Evolutionary conservation across 2,888 invertebrate genomes (phyloP), one percentile per base, ranked within the genome.

Genomic region (Actias luna): DNA sequence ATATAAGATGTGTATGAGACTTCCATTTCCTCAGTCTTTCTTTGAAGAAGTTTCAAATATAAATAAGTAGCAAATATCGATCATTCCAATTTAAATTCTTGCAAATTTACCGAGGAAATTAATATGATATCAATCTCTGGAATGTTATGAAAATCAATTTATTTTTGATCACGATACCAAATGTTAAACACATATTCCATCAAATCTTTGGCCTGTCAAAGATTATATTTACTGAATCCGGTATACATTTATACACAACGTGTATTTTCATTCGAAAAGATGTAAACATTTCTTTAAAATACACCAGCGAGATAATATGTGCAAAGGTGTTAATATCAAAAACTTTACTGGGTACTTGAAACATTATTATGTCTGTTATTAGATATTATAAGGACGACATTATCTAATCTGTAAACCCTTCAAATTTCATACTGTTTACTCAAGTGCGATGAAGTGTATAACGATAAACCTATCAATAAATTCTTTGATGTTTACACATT

Each of bases 401-500:
- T 50, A 50, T 55, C 29, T n/a, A 55, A 55, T 29, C 5, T 55
- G 29, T 55, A 5, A 55, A 29, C 55, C 55, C 29, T 55, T 27
- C 55, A n/a, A 55, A 55, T 16, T 55, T 29, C 29, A 10, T 55
- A 7, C n/a, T 55, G 29, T n/a, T 55, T n/a, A 55, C 29, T 55
- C 55, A 29, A 29, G 55, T 29, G 55, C n/a, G 29, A 16, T 29
- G 29, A 29, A 29, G 29, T 29, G 55, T 25, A 25, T 25, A 12
- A 12, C 22, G 22, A 25, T 25, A 50, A 25, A 25, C 25, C 22
- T 50, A 25, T 50, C 25, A 12, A 14, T 50, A 50, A 29, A 29
- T 52, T 27, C 50, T 50, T 50, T 52, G 52, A 52, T 52, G 29
- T 52, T 52, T 1, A n/a, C n/a, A n/a, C n/a, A n/a, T n/a, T n/a